Conservation (phyloP, 2,888 invertebrate genomes). For the Lepidochrysops patricia region DNA sequence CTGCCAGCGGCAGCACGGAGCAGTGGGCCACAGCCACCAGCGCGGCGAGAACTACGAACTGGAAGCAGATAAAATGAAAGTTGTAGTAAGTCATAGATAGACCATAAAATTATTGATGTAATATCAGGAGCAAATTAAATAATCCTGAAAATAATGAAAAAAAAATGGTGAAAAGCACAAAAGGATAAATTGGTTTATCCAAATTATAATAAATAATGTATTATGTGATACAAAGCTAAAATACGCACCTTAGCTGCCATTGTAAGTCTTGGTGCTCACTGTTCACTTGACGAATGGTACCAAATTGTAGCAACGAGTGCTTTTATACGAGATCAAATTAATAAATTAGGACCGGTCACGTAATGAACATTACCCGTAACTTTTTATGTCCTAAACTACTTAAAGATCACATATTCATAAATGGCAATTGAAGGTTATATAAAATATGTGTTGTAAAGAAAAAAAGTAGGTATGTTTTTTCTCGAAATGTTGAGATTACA, state of each 20-base stretch:
- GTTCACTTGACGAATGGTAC: constrained; percentile 44
- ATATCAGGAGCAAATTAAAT: too few species aligned
- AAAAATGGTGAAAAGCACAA: too few species aligned
- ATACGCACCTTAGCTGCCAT: constrained; percentile 53
- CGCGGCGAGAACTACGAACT: constrained; percentile 62
- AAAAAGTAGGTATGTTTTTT: not conserved
- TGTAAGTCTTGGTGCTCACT: constrained; percentile 33
- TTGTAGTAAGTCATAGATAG: too few species aligned
- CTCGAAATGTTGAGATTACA: not conserved
- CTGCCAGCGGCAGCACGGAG: constrained; percentile 64
- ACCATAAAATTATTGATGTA: too few species aligned
- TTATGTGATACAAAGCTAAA: too few species aligned
- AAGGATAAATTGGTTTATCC: too few species aligned
- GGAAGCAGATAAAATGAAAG: constrained; percentile 34
- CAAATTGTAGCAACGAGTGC: constrained; percentile 23
- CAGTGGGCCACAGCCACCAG: constrained; percentile 50
- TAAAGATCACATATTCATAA: not conserved
- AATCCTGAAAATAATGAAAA: too few species aligned
- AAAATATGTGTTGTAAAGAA: too few species aligned
- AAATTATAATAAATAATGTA: too few species aligned
- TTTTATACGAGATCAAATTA: constrained; percentile 37
- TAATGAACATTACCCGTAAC: not conserved
- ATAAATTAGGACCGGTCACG: constrained; percentile 11
- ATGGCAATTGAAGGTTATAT: not conserved
- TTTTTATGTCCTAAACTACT: not conserved